Evolutionary conservation across 2,113 vertebrate genomes (phyloP).

Genomic region (Odocoileus virginianus): DNA sequence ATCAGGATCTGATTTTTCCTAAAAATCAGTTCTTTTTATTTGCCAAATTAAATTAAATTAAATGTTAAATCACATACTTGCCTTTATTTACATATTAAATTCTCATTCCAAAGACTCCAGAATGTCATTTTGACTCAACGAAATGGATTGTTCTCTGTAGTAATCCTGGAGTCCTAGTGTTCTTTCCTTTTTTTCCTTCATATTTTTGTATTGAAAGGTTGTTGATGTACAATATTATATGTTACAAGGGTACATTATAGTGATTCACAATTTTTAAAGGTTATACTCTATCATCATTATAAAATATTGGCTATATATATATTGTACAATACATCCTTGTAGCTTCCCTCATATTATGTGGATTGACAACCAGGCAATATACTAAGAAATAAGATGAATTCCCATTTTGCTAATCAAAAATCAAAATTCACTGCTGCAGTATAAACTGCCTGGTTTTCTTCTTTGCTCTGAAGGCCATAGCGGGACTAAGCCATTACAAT

Average conservation of each 20-base stretch:
- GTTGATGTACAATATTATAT: not conserved
- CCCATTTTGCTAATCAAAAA: constrained; percentile 31
- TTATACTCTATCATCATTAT: not conserved
- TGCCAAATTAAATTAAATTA: not conserved
- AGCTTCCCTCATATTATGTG: not conserved
- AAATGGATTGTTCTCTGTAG: not conserved
- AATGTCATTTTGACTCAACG: not conserved
- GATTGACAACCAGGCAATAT: not conserved
- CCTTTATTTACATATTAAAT: not conserved
- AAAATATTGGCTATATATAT: not conserved
- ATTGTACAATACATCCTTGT: not conserved
- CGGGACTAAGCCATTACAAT: constrained; percentile 30
- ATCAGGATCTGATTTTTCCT: not conserved
- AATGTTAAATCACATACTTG: not conserved
- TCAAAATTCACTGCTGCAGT: not conserved
- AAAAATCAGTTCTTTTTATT: not conserved
- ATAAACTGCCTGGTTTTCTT: constrained; percentile 51
- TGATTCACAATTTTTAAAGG: not conserved
- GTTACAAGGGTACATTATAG: not conserved
- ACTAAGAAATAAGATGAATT: constrained; percentile 31
- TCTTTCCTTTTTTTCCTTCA: not conserved
- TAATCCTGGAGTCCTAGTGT: not conserved
- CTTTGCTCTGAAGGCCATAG: constrained; percentile 35
- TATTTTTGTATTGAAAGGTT: not conserved
- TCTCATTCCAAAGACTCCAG: not conserved